A percentile compares a stretch with the other conserved stretches of the same genome.
Evolutionary conservation across 2,113 vertebrate species (phyloP).

Genomic region (Oncorhynchus mykiss): DNA sequence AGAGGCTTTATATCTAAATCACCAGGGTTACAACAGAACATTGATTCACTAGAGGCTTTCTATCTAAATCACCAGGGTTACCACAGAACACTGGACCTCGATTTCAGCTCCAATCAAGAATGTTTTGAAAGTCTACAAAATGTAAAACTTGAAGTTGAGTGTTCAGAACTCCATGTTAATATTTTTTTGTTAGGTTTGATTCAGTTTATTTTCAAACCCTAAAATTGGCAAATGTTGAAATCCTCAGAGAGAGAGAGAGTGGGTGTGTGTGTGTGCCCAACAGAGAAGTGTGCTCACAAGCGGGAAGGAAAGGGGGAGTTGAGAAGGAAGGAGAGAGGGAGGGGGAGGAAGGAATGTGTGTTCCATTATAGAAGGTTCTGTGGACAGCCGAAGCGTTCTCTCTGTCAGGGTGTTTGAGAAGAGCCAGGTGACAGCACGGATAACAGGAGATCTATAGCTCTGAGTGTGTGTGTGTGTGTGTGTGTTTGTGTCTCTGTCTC

Average conservation of each 20-base stretch:
- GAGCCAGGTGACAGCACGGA: constrained; percentile 59
- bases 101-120: neutral
- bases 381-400: constrained; percentile 48
- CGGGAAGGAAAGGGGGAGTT: neutral
- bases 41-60: no score
- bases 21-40: no score
- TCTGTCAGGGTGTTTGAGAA: constrained; percentile 53
- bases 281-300: neutral
- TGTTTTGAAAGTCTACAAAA: no score
- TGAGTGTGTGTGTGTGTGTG: neutral
- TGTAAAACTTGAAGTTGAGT: no score
- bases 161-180: no score
- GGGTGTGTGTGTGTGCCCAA: neutral
- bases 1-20: no score
- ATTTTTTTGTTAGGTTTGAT: no score
- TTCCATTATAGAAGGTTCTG: constrained; percentile 32
- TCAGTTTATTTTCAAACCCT: no score
- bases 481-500: neutral
- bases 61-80: neutral
- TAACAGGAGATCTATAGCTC: constrained; percentile 19
- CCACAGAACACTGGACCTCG: neutral
- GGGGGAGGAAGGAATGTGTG: constrained; percentile 37
- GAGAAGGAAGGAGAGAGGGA: neutral
- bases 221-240: no score
- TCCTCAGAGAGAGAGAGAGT: constrained; percentile 32